Evolutionary conservation across 1,140 invertebrate genomes (phyloP).

Genomic region (Semibalanus balanoides): DNA sequence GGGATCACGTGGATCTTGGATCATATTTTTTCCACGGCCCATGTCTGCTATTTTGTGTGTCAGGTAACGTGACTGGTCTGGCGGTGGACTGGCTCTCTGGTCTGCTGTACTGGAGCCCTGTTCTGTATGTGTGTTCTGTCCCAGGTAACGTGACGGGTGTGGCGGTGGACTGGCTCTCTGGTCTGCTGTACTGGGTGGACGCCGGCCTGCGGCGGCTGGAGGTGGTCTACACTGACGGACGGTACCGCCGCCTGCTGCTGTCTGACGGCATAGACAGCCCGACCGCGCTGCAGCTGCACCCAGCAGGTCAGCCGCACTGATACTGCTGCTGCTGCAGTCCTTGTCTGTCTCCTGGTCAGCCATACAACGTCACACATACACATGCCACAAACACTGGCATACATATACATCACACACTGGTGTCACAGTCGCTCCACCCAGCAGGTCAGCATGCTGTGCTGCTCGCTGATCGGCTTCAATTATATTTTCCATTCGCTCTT

Average conservation of each 20-base stretch:
- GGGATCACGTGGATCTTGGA: no score
- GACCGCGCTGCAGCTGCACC: constrained; percentile 61
- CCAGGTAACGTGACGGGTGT: constrained; percentile 37
- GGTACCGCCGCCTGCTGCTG: constrained; percentile 48
- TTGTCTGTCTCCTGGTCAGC: no score
- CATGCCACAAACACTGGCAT: no score
- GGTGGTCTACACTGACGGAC: constrained; percentile 41
- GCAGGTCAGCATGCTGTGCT: no score
- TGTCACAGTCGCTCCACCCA: no score
- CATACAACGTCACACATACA: no score
- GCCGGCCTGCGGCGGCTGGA: constrained; percentile 64
- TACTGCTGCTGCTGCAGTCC: no score
- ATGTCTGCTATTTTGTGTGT: no score
- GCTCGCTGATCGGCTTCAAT: no score
- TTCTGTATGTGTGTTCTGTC: not conserved
- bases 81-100: constrained; percentile 76
- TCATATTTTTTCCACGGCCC: no score
- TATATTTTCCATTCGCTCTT: no score
- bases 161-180: constrained; percentile 72
- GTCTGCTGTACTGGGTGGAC: constrained; percentile 74
- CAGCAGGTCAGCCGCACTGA: constrained; percentile 24
- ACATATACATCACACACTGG: no score
- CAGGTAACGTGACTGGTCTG: constrained; percentile 36
- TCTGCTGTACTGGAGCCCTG: constrained; percentile 33
- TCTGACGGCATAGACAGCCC: constrained; percentile 84